Base-by-base conservation (phyloP, 2,888 invertebrate genomes). In the Drosophila recens region DNA sequence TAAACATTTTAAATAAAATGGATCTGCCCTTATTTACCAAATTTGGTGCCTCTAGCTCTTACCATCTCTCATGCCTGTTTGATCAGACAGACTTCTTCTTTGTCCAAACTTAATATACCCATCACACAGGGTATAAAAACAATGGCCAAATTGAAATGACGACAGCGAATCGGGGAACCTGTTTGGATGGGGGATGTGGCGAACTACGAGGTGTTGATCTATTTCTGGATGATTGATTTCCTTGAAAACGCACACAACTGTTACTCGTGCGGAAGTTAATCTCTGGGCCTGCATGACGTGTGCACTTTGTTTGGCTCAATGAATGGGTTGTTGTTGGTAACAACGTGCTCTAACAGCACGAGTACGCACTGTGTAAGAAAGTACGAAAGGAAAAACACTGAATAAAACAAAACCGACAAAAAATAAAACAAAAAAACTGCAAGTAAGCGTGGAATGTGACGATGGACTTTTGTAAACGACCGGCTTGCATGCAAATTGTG, bases 201-300 rank as follows among this genome's bases (percentile, higher is more conserved):
- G 23, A 49, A 54, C 61, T 15, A 40, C 75, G 67, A 61, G 67
- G 72, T 76, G 67, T 86, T 75, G 87, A 83, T 84, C 83, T 84
- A 88, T 84, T 84, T 84, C 87, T 68, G 82, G 75, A 89, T 89
- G 89, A 84, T 84, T 89, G 89, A 89, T 84, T 84, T 89, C 68
- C 69, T 77, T 67, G 72, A 68, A 13, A 57, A 45, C 57, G 49
- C 33, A 73, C 66, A 67, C 68, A 82, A 58, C 68, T 77, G 53
- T 33, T 70, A 70, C 67, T 40, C 45, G 48, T 63, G 38, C 43
- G 53, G 56, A 72, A 82, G 67, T 71, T 30, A 36, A 54, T 70
- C 52, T 46, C 15, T 17, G 43, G 42, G 58, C 10, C 42, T 40
- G 72, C 80, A 83, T 89, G 87, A 86, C 87, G 83, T 78, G 68